These are phyloP conservation scores for Ormyrus labotus DNA, from an alignment of 2,888 invertebrate species.

Conservation along the genomic window DNA sequence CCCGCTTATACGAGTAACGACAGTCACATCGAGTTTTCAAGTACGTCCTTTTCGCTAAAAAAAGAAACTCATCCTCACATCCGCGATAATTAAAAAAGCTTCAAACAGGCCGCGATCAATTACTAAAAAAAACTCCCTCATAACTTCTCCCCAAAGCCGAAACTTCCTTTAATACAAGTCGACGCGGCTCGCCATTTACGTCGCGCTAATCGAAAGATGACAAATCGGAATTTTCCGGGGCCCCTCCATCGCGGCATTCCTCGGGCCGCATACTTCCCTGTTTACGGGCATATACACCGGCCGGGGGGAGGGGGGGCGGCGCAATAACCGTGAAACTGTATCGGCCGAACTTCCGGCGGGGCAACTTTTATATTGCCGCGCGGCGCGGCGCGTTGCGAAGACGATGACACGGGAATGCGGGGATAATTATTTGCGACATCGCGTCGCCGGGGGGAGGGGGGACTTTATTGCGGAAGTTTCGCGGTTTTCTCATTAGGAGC, in stretches of 20 bases:
- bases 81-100: too few species aligned
- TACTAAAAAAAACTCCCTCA: too few species aligned
- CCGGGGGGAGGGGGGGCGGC: not conserved
- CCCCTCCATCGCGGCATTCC: too few species aligned
- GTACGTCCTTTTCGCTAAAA: too few species aligned
- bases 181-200: too few species aligned
- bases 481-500: slow-evolving; percentile 13
- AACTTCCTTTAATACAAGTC: too few species aligned
- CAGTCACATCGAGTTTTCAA: too few species aligned
- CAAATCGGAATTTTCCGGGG: not conserved
- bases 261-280: not conserved
- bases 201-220: too few species aligned
- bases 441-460: not conserved
- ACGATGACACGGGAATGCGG: not conserved
- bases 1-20: too few species aligned
- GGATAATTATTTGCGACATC: slow-evolving; percentile 21
- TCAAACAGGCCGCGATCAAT: too few species aligned
- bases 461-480: slow-evolving; percentile 41
- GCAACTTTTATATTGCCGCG: slow-evolving; percentile 30
- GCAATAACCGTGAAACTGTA: slow-evolving; percentile 36
- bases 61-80: too few species aligned
- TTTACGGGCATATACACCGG: not conserved
- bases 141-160: too few species aligned
- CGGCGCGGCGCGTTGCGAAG: not conserved
- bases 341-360: slow-evolving; percentile 8